phyloP scores from a whole-genome alignment of 2,888 invertebrate genomes.

The Lucinisca nassula region DNA sequence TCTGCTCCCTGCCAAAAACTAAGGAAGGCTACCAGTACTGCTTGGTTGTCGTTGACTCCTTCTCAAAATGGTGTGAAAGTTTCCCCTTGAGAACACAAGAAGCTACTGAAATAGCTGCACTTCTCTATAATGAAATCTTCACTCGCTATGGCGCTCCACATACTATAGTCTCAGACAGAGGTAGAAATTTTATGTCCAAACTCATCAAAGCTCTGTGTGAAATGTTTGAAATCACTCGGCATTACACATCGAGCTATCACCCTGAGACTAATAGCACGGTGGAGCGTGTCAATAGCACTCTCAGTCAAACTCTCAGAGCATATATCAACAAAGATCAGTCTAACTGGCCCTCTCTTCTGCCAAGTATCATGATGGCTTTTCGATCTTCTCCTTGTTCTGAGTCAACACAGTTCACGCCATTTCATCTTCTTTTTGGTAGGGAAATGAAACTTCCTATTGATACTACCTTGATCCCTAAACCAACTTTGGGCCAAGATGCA shows the following conservation, averaged over 20 bases:
- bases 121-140: constrained; percentile 66
- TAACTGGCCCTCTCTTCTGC: constrained; percentile 61
- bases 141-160: constrained; percentile 65
- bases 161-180: constrained; percentile 64
- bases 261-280: constrained; percentile 64
- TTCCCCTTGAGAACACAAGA: constrained; percentile 65
- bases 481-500: constrained; percentile 49
- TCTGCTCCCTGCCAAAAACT: constrained; percentile 22
- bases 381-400: constrained; percentile 59
- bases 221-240: constrained; percentile 57
- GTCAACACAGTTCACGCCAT: constrained; percentile 61
- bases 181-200: constrained; percentile 63
- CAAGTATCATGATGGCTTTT: constrained; percentile 69
- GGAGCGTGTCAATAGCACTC: constrained; percentile 64
- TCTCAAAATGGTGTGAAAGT: constrained; percentile 63
- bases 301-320: constrained; percentile 56
- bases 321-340: constrained; percentile 56
- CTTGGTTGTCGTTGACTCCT: constrained; percentile 58
- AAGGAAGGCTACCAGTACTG: constrained; percentile 22
- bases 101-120: constrained; percentile 59
- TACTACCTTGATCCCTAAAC: constrained; percentile 47
- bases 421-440: constrained; percentile 60
- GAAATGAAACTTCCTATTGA: constrained; percentile 64
- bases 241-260: constrained; percentile 62
- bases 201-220: constrained; percentile 64